Evolutionary conservation across 2,888 invertebrate species (phyloP).

Genomic region (Euzetes globulus): DNA sequence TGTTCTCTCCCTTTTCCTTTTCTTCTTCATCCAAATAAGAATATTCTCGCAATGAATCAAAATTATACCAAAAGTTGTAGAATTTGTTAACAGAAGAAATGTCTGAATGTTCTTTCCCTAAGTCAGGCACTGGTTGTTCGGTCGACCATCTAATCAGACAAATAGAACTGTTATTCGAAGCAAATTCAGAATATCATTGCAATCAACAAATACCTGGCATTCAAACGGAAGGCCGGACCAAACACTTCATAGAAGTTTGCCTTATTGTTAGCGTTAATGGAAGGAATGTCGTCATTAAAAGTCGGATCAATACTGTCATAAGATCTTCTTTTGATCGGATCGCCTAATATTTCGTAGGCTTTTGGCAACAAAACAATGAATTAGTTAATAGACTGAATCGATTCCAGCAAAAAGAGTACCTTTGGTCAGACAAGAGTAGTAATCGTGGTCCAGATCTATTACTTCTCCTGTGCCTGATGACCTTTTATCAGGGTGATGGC

Average conservation of each 20-base stretch:
- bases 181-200: neutral
- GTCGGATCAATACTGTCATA: constrained; percentile 95
- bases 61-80: constrained; percentile 96
- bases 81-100: constrained; percentile 83
- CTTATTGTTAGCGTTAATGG: constrained; percentile 58
- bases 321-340: constrained; percentile 68
- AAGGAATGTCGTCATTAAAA: constrained; percentile 79
- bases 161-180: constrained; percentile 10
- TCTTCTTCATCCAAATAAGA: constrained; percentile 98
- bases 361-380: constrained; percentile 22
- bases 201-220: constrained; percentile 48
- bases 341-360: constrained; percentile 85
- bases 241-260: constrained; percentile 64
- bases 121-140: constrained; percentile 69
- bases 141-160: constrained; percentile 71
- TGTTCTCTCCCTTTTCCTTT: constrained; percentile 89
- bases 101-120: constrained; percentile 67
- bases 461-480: constrained; percentile 70
- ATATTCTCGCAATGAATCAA: constrained; percentile 98
- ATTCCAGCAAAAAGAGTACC: constrained; percentile 43
- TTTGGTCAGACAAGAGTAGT: constrained; percentile 96
- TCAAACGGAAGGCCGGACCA: constrained; percentile 51
- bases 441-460: constrained; percentile 74
- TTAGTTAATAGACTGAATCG: constrained; percentile 4
- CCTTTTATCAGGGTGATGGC: constrained; percentile 97